phyloP scores from a whole-genome alignment of 1,140 invertebrate species.

The Coptotermes formosanus region DNA sequence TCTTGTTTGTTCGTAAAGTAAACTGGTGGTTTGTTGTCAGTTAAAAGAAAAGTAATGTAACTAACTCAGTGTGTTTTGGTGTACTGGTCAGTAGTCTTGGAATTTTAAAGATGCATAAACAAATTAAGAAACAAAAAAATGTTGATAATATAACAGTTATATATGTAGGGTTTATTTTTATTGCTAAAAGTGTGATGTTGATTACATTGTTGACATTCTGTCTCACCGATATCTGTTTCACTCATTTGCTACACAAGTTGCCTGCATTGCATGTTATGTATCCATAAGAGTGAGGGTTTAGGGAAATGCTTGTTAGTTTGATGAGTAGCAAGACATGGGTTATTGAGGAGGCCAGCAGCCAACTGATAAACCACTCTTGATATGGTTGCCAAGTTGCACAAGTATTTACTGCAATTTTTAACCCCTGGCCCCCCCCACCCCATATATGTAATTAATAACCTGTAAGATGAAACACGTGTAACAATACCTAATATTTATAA shows the following conservation, averaged over 20 bases:
- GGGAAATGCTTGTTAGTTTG: neutral
- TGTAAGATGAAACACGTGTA: slow-evolving; percentile 32
- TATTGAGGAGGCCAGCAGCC: slow-evolving; percentile 27
- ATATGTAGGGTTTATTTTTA: slow-evolving; percentile 30
- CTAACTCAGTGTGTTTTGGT: slow-evolving; percentile 30
- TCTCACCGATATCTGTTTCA: neutral
- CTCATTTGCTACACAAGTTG: neutral
- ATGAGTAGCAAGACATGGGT: neutral
- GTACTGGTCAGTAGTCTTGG: slow-evolving; percentile 20
- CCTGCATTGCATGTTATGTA: neutral
- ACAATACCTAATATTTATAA: slow-evolving; percentile 36
- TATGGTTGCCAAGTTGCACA: slow-evolving; percentile 30
- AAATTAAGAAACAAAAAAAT: slow-evolving; percentile 22
- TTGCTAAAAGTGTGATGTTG: slow-evolving; percentile 26
- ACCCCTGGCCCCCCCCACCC: slow-evolving; percentile 14
- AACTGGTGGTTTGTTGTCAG: neutral
- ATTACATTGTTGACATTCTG: slow-evolving; percentile 18
- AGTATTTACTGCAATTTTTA: slow-evolving; percentile 29
- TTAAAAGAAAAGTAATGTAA: slow-evolving; percentile 23
- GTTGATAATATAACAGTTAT: slow-evolving; percentile 22
- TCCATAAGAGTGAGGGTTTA: too few species aligned
- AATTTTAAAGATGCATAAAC: slow-evolving; percentile 18
- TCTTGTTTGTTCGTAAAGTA: slow-evolving; percentile 47
- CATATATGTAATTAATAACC: slow-evolving; percentile 32
- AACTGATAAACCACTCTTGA: slow-evolving; percentile 17